Percentiles rank a stretch among this genome's conserved stretches.
Conservation (phyloP, 2,113 vertebrate species). For the Myotis lucifugus region DNA sequence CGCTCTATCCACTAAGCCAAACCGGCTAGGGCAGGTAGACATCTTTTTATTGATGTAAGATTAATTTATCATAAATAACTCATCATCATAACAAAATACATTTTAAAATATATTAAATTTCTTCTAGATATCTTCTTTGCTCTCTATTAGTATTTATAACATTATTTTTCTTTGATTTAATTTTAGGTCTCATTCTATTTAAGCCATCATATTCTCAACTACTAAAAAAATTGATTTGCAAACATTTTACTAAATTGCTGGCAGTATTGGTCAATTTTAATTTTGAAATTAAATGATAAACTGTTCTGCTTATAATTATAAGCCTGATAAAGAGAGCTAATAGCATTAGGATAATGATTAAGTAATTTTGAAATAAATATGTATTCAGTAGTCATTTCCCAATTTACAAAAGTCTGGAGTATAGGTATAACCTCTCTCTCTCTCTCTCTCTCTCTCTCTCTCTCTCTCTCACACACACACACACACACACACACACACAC, state of each 20-base stretch:
- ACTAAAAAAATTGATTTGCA: slow-evolving; percentile 15
- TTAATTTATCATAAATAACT: background rate
- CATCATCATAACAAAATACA: background rate
- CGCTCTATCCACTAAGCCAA: no score
- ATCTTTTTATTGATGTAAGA: background rate
- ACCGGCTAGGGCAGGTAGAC: background rate
- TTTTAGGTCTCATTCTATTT: slow-evolving; percentile 7
- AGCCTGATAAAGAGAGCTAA: background rate
- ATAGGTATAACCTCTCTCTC: background rate
- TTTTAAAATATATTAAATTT: background rate
- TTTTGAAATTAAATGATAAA: slow-evolving; percentile 57
- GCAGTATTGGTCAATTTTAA: background rate
- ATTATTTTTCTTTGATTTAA: background rate
- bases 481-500: background rate
- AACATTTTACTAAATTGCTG: slow-evolving; percentile 15
- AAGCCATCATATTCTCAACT: slow-evolving; percentile 15
- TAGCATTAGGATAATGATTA: slow-evolving; percentile 13
- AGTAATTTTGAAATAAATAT: slow-evolving; percentile 32
- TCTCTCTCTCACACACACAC: background rate
- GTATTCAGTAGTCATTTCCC: background rate
- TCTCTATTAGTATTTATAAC: background rate
- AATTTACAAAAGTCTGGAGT: background rate
- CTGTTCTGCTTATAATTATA: background rate
- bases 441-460: no score
- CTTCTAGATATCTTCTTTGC: background rate